Conservation (phyloP, 2,797 vertebrate genomes). For the Macropodus opercularis region DNA sequence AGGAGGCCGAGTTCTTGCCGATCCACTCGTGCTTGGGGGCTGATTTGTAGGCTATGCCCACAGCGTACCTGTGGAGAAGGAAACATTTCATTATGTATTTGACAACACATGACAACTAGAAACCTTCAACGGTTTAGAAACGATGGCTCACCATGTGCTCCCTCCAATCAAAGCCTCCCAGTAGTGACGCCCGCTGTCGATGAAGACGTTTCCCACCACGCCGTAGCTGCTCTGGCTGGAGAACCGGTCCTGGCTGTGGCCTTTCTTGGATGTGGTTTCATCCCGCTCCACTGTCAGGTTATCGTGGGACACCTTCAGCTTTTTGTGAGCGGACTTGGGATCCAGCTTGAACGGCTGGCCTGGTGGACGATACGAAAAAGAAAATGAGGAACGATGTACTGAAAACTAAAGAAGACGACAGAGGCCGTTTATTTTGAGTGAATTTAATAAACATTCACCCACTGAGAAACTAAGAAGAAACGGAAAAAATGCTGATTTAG, state of each 20-base stretch:
- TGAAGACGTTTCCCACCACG: conserved; percentile 96
- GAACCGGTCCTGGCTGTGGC: conserved; percentile 96
- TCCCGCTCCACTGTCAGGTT: conserved; percentile 97
- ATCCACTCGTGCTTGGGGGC: conserved; percentile 98
- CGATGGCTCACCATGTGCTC: conserved; percentile 89
- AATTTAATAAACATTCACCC: conserved; percentile 8
- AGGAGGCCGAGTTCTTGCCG: conserved; percentile 95
- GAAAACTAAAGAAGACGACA: background rate
- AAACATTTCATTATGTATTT: background rate
- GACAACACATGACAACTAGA: background rate
- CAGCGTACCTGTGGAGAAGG: conserved; percentile 88
- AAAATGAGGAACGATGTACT: background rate
- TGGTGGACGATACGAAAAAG: background rate
- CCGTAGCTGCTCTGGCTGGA: conserved; percentile 95
- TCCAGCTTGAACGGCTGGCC: conserved; percentile 98
- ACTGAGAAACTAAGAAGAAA: background rate
- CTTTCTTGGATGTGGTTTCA: conserved; percentile 96
- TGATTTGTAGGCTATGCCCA: conserved; percentile 96
- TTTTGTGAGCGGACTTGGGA: conserved; percentile 96
- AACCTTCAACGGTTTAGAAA: background rate
- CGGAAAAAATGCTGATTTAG: background rate
- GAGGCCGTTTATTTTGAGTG: conserved; percentile 18
- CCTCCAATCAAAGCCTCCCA: conserved; percentile 98
- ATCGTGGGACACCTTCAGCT: conserved; percentile 96
- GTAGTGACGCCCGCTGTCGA: conserved; percentile 97